Conservation (phyloP, 2,797 vertebrate species). For the Falco novaeseelandiae region DNA sequence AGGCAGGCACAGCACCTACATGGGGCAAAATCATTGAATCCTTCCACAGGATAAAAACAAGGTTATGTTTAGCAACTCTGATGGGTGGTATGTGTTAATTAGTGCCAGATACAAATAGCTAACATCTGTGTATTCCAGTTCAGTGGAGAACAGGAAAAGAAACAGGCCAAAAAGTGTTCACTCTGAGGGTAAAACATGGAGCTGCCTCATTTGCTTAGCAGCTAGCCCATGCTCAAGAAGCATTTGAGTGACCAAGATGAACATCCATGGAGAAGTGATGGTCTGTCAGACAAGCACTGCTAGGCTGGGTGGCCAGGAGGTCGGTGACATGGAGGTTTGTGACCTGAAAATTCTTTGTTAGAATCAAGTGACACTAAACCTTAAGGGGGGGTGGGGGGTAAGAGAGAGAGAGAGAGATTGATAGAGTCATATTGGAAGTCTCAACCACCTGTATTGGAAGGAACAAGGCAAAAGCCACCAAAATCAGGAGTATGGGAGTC, state of each 20-base stretch:
- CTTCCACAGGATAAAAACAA: not conserved
- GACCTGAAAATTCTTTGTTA: not conserved
- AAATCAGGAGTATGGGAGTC: not conserved
- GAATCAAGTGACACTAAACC: not conserved
- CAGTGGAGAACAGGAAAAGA: not conserved
- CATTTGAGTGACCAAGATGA: not conserved
- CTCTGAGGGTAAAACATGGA: not conserved
- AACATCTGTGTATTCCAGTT: not conserved
- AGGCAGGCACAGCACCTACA: not conserved
- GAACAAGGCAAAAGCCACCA: not conserved
- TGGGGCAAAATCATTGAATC: not conserved
- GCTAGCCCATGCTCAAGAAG: not conserved
- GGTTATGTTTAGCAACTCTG: not conserved
- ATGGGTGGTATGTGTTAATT: not conserved
- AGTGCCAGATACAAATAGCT: not conserved
- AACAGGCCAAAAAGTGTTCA: not conserved
- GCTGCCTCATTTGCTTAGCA: not conserved
- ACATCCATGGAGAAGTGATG: not conserved
- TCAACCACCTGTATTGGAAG: not conserved
- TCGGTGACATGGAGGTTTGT: rapidly evolving
- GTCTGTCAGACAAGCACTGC: not conserved
- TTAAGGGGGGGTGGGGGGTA: too few relatives aligned
- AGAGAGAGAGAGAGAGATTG: not conserved
- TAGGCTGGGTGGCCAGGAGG: not conserved
- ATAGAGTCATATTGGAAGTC: not conserved